These are phyloP conservation scores for Drosophila bifasciata DNA, from an alignment of 1,140 invertebrate genomes.

Conservation along the genomic window DNA sequence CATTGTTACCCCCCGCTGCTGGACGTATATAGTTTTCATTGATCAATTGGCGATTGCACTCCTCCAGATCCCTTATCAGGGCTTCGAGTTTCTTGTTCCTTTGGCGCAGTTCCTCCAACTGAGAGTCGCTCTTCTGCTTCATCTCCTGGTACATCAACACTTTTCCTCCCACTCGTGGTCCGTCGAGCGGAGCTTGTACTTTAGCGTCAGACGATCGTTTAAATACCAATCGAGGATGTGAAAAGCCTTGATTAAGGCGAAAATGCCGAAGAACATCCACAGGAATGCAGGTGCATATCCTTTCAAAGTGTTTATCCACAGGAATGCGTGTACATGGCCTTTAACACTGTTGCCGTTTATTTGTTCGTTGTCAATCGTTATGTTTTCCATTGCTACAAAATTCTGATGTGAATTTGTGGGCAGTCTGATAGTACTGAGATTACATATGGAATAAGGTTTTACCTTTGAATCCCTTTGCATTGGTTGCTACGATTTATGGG, in stretches of 20 bases:
- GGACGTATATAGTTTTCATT: slow-evolving; percentile 65
- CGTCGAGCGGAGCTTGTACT: slow-evolving; percentile 38
- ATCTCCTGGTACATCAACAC: slow-evolving; percentile 48
- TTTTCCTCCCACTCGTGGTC: slow-evolving; percentile 61
- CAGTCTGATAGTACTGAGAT: slow-evolving; percentile 18
- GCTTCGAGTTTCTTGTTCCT: slow-evolving; percentile 56
- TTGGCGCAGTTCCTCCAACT: slow-evolving; percentile 46
- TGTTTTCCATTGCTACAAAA: slow-evolving; percentile 22
- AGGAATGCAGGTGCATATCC: slow-evolving; percentile 57
- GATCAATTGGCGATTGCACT: slow-evolving; percentile 62
- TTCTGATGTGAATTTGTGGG: slow-evolving; percentile 14
- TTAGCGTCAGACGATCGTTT: slow-evolving; percentile 11
- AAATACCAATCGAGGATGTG: slow-evolving; percentile 46
- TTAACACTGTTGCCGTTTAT: no score
- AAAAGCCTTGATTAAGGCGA: slow-evolving; percentile 47
- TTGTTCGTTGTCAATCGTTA: slow-evolving; percentile 13
- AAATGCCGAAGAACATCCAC: slow-evolving; percentile 65
- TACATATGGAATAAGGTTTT: slow-evolving; percentile 7
- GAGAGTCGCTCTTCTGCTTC: slow-evolving; percentile 38
- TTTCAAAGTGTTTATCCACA: no score
- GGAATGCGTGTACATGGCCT: no score
- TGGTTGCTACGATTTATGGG: no score
- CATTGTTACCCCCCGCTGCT: slow-evolving; percentile 52
- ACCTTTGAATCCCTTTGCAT: no score
- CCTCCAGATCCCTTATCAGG: slow-evolving; percentile 52